A percentile compares a stretch with the other conserved stretches of the same genome.
phyloP scores from a whole-genome alignment of 2,888 invertebrate genomes.

The Protodeltote pygarga region DNA sequence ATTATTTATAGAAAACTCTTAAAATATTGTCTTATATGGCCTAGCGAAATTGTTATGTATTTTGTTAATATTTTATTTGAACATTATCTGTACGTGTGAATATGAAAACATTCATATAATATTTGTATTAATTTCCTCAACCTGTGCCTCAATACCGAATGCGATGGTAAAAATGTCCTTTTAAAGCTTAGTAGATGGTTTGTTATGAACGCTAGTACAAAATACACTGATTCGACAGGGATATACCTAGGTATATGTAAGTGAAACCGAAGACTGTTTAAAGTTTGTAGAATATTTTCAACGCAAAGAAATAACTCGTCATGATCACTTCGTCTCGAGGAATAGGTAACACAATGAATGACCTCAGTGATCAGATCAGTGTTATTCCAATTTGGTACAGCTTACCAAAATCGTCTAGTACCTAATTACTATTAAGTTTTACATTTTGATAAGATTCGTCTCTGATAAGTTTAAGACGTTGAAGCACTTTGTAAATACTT shows the following conservation, averaged over 20 bases:
- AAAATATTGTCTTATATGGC: constrained; percentile 27
- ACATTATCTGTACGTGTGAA: constrained; percentile 10
- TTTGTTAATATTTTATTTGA: constrained; percentile 32
- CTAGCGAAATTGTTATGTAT: constrained; percentile 41
- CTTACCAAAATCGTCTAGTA: constrained; percentile 79
- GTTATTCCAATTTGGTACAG: constrained; percentile 80
- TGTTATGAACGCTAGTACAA: constrained; percentile 82
- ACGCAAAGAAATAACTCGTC: constrained; percentile 63
- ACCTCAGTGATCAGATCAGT: constrained; percentile 72
- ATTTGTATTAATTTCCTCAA: constrained; percentile 56
- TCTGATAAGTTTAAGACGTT: constrained; percentile 53
- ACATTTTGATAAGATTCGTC: constrained; percentile 61
- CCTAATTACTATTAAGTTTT: constrained; percentile 76
- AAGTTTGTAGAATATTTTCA: constrained; percentile 81
- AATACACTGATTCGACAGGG: constrained; percentile 84
- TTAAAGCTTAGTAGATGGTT: constrained; percentile 69
- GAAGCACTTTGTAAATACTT: constrained; percentile 61
- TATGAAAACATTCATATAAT: constrained; percentile 31
- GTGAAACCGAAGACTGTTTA: constrained; percentile 85
- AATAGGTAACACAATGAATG: constrained; percentile 58
- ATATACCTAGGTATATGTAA: constrained; percentile 79
- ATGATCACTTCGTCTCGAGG: constrained; percentile 63
- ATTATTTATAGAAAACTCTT: constrained; percentile 15
- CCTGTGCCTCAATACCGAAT: constrained; percentile 64
- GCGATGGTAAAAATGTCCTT: constrained; percentile 53